Conservation (phyloP, 1,140 invertebrate genomes). For the Leptinotarsa undecemlineata region DNA sequence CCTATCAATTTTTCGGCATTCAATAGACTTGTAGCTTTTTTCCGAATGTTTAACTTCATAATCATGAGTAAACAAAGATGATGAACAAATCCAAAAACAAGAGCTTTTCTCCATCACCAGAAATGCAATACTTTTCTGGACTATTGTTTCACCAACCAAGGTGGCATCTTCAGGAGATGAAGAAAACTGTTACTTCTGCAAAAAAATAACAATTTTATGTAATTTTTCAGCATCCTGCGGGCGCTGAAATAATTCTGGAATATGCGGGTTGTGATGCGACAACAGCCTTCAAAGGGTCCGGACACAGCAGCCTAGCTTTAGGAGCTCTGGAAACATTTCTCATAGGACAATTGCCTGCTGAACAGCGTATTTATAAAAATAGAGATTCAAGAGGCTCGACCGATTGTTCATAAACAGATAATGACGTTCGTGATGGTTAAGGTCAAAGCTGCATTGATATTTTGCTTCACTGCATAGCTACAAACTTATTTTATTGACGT, state of each 20-base stretch:
- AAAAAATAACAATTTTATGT: constrained; percentile 27
- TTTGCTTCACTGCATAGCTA: not conserved
- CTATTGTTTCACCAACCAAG: too few species aligned
- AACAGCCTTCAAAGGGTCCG: constrained; percentile 77
- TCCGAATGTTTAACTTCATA: too few species aligned
- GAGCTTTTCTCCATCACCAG: too few species aligned
- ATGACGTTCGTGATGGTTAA: not conserved
- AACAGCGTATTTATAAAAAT: constrained; percentile 71
- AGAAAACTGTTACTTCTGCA: too few species aligned
- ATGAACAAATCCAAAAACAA: too few species aligned
- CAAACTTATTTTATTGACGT: not conserved
- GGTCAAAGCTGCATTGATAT: not conserved
- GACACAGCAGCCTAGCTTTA: constrained; percentile 70
- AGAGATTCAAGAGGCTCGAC: constrained; percentile 29
- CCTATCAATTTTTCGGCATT: too few species aligned
- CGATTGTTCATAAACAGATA: too few species aligned
- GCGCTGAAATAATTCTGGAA: constrained; percentile 80
- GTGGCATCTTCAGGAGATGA: too few species aligned
- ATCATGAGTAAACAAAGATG: too few species aligned
- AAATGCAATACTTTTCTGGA: too few species aligned
- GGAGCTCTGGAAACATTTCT: constrained; percentile 66
- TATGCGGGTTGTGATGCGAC: constrained; percentile 87
- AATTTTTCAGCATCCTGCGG: constrained; percentile 76
- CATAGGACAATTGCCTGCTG: constrained; percentile 71
- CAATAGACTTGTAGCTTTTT: too few species aligned